Evolutionary conservation across 35 echinoderm and acorn worm genomes (phyloP), one percentile per base, ranked within the genome.

Genomic region (Apostichopus japonicus): DNA sequence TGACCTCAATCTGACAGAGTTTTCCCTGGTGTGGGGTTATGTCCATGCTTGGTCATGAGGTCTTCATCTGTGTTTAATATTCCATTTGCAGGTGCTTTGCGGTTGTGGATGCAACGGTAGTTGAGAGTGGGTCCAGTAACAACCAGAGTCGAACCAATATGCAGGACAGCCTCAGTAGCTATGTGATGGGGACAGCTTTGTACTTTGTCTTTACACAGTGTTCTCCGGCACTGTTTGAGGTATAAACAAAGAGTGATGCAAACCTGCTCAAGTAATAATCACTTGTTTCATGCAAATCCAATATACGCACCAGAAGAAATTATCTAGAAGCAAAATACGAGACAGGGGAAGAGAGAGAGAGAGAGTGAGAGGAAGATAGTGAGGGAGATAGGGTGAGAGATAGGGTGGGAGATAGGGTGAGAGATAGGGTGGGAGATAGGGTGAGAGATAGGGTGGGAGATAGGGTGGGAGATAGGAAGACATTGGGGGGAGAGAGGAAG

Each of bases 181-280:
- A 94, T 23, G 92, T 92, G 5, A 81, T 99, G 80, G 92, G 95
- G 8, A 95, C 97, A 8, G 93, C 95, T 11, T 95, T 99, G 82
- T 94, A 93, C 89, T 93, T 95, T 63, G 84, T 99, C 11, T 79
- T 94, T 5, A 91, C 92, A 75, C 95, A 96, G 81, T 92, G 97
- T 77, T 99, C 97, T 82, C 93, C 95, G 24, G 79, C 93, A 52
- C 55, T 96, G 8, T 96, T 91, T 61, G 79, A 98, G 95, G 97
- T 98, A 63, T 23, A 24, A 24, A 65, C 23, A 67, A 62, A 58
- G 11, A 27, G 5, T 79, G 33, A 44, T 3, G 2, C 33, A 44
- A 44, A 33, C 0, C 17, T 90, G 33, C 22, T 9, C 13, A 22
- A 8, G 61, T 72, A 15, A 4, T 44, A 44, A 44, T 44, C 33